These are phyloP conservation scores for Tetragonisca angustula DNA, from an alignment of 2,888 invertebrate genomes.

Conservation along the genomic window DNA sequence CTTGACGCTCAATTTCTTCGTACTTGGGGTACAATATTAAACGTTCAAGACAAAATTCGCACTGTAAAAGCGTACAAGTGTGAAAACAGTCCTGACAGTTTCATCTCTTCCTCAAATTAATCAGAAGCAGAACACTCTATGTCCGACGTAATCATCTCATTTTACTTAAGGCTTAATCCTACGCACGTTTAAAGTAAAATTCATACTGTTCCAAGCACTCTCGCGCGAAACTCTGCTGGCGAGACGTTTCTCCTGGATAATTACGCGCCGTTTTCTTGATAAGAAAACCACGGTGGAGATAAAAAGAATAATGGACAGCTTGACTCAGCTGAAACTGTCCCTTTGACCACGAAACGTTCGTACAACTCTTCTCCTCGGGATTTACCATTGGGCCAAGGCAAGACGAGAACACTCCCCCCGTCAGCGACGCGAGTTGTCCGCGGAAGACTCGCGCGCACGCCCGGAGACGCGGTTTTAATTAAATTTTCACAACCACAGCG, in stretches of 20 bases:
- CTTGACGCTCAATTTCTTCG: constrained; percentile 7
- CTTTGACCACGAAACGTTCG: not conserved
- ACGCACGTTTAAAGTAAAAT: not conserved
- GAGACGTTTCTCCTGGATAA: not conserved
- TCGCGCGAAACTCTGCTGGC: too few species aligned
- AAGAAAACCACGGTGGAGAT: not conserved
- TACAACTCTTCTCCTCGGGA: constrained; percentile 10
- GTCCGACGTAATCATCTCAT: not conserved
- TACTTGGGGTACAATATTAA: not conserved
- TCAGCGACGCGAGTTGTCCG: constrained; percentile 16
- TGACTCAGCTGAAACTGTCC: not conserved
- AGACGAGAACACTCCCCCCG: constrained; percentile 26
- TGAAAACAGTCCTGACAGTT: not conserved
- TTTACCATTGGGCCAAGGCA: constrained; percentile 25
- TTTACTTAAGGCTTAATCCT: not conserved
- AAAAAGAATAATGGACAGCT: not conserved
- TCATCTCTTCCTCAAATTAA: not conserved
- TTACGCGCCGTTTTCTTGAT: not conserved
- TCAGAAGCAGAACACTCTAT: not conserved
- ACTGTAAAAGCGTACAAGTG: not conserved
- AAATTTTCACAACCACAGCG: constrained; percentile 75
- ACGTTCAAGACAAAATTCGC: not conserved
- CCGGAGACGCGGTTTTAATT: constrained; percentile 72
- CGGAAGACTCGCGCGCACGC: constrained; percentile 29
- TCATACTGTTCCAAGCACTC: not conserved